Percentiles rank a stretch among this genome's conserved stretches.
Evolutionary conservation across 2,113 vertebrate genomes (phyloP).

Genomic region (Hydropotes inermis): DNA sequence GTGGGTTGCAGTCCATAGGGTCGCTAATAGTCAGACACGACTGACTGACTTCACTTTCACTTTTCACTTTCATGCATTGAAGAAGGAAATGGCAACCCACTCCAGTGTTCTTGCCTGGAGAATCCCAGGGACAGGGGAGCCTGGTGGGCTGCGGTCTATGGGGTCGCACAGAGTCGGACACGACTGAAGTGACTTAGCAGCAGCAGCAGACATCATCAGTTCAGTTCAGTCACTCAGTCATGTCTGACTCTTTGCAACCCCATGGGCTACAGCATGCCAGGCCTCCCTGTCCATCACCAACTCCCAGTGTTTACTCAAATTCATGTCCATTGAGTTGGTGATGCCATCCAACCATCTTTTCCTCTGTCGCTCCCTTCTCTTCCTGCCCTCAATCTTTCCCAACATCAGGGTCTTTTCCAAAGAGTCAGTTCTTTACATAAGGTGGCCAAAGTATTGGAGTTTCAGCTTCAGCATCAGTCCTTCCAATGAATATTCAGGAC

Average conservation of each 20-base stretch:
- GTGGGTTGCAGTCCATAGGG: too few relatives aligned
- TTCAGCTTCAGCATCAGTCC: not conserved
- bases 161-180: too few relatives aligned
- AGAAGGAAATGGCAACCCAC: too few relatives aligned
- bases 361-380: fast-evolving
- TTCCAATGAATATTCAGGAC: not conserved
- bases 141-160: too few relatives aligned
- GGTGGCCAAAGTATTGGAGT: not conserved
- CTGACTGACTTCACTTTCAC: too few relatives aligned
- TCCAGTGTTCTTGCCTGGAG: too few relatives aligned
- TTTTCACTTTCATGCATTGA: too few relatives aligned
- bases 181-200: not conserved
- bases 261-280: fast-evolving
- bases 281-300: not conserved
- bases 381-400: not conserved
- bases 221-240: not conserved
- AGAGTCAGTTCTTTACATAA: not conserved
- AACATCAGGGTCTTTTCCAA: not conserved
- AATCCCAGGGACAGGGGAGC: too few relatives aligned
- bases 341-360: not conserved
- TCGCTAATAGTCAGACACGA: too few relatives aligned
- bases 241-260: not conserved
- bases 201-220: not conserved
- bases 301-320: not conserved
- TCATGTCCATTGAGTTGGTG: not conserved